Conservation (phyloP, 2,797 vertebrate species). For the Myoxocephalus aenaeus region DNA sequence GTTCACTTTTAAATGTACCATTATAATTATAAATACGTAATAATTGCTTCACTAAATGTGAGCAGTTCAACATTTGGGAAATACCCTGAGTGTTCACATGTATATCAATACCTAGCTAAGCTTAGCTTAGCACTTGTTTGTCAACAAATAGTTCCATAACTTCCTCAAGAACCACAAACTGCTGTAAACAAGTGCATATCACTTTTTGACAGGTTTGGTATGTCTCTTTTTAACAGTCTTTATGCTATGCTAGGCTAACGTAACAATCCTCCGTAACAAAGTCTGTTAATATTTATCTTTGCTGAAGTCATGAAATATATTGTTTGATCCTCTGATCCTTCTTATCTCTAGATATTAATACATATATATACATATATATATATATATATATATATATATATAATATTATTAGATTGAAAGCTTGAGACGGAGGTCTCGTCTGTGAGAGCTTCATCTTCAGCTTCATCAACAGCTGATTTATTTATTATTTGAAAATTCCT, state of each 20-base stretch:
- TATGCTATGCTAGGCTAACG: constrained; percentile 1
- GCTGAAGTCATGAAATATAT: background rate
- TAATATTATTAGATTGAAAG: too few species aligned
- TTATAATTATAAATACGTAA: background rate
- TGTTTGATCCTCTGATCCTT: background rate
- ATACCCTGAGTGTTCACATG: background rate
- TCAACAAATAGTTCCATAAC: background rate
- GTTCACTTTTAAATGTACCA: background rate
- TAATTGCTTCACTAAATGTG: background rate
- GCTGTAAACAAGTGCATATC: background rate
- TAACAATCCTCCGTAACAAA: background rate
- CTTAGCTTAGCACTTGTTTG: background rate
- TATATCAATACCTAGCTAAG: background rate
- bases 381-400: too few species aligned
- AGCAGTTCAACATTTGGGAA: background rate
- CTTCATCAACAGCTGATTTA: background rate
- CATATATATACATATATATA: background rate
- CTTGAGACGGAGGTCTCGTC: background rate
- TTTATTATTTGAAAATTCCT: background rate
- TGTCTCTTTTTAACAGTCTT: background rate
- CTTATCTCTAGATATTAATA: background rate
- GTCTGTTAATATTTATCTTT: background rate
- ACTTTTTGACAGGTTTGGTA: background rate
- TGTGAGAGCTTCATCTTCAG: background rate
- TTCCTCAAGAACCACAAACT: background rate